Evolutionary conservation across 2,888 invertebrate genomes (phyloP), one percentile per base, ranked within the genome.

Genomic region (Pollenia angustigena): DNA sequence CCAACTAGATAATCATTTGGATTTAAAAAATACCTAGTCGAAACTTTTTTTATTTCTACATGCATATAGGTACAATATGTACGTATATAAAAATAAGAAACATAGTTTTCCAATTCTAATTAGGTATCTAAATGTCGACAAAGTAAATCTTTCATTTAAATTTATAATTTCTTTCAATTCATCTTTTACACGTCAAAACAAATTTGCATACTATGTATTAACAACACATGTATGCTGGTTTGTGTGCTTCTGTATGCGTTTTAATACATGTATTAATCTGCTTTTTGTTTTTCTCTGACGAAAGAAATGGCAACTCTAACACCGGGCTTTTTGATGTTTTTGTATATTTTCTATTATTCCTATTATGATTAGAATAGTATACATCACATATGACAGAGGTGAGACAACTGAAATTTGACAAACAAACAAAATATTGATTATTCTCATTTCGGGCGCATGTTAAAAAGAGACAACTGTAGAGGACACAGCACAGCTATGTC

Each of bases 261-360:
- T 32, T 10, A 72, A 23, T 52, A 52, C 52, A 52, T 74, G 16
- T 23, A 6, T 44, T 1, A 48, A 64, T 16, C 18, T 9, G 2
- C 1, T 48, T n/a, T 54, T n/a, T 32, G 4, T 64, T 32, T 32
- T 32, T 32, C 32, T 32, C 32, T 32, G 32, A 6, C 40, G 66
- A 40, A 60, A 2, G 44, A 52, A 82, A 56, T 85, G 87, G 87
- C 81, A 87, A 87, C 87, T 81, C 85, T 85, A 50, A 81, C 81
- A 81, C 87, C 87, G 87, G 87, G 87, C 81, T 87, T 85, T 84
- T 87, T 84, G 76, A 85, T 87, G 85, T 87, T 87, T 87, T 87
- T 87, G 84, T 84, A 86, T 87, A 84, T 87, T 87, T 87, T 42
- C 87, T 87, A 85, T 69, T 81, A 81, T 87, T 87, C 87, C 84